Base-by-base conservation (phyloP, 2,888 invertebrate species). In the Caenorhabditis drosophilae region DNA sequence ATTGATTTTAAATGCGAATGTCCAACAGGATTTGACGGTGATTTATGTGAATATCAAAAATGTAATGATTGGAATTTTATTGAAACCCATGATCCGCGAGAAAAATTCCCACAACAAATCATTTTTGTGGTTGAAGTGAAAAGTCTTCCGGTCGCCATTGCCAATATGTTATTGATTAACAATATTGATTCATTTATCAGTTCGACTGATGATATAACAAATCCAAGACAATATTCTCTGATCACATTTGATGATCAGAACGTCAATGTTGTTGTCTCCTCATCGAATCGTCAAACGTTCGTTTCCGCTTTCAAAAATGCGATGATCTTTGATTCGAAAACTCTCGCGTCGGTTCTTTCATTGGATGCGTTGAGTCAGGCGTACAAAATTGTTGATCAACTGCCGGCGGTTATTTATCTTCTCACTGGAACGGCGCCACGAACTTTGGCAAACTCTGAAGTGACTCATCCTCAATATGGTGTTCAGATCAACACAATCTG, bases 61-160 rank as follows among this genome's bases (percentile, higher is more conserved):
- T 60, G 75, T 47, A 41, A 53, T 20, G 45, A 58, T 18, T 75
- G 69, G 69, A 69, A 75, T 52, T 73, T 59, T 27, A 38, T 75
- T 34, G 69, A 67, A 35, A 66, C 62, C 2, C 71, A 71, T 38
- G 75, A 73, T 50, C 69, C 67, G 36, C 59, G 64, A 22, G 62
- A 64, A 18, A 48, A 41, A n/a, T 46, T 52, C 26, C 68, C 56
- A 53, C 64, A 67, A 44, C 71, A 70, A 54, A 46, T 70, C 9
- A 66, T 63, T 4, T 75, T 75, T 35, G 61, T 72, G 12, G 57
- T 75, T 12, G 67, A 73, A 59, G 51, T 64, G 22, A 70, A 73
- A 42, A 51, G 59, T 2, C 56, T 50, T 20, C 48, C 59, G 36
- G 55, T 62, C 50, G 34, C 53, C 1, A 16, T 61, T 0, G 40